Evolutionary conservation across 1,140 invertebrate species (phyloP).

Genomic region (Micrasema longulum): DNA sequence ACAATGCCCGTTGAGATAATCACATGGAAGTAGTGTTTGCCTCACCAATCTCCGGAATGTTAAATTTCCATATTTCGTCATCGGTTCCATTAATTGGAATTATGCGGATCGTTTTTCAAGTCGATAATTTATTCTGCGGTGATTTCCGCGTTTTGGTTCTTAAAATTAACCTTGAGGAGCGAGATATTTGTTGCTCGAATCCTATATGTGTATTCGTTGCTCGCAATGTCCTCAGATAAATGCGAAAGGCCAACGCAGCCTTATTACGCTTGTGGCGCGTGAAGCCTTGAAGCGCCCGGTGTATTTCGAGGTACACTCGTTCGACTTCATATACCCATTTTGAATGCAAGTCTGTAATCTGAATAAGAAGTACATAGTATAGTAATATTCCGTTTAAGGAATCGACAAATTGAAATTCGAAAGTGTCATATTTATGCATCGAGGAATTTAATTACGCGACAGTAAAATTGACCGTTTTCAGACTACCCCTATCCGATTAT

Average conservation of each 20-base stretch:
- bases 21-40: background rate
- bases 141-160: slow-evolving; percentile 30
- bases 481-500: too few relatives aligned
- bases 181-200: slow-evolving; percentile 22
- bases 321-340: too few relatives aligned
- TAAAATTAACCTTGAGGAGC: slow-evolving; percentile 11
- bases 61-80: too few relatives aligned
- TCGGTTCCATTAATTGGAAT: slow-evolving; percentile 27
- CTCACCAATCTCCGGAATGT: too few relatives aligned
- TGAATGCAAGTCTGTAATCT: too few relatives aligned
- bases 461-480: too few relatives aligned
- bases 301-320: too few relatives aligned
- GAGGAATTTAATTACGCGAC: too few relatives aligned
- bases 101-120: slow-evolving; percentile 12
- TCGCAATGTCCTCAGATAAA: slow-evolving; percentile 7
- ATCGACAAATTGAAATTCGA: too few relatives aligned
- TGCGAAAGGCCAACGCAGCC: slow-evolving; percentile 12
- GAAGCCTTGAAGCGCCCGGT: background rate
- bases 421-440: too few relatives aligned
- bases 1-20: background rate
- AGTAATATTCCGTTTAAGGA: too few relatives aligned
- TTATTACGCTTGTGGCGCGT: background rate
- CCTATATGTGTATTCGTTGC: slow-evolving; percentile 7
- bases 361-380: too few relatives aligned
- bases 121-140: slow-evolving; percentile 27